phyloP scores from a whole-genome alignment of 2,797 vertebrate species.

The Poecilia velifera region DNA sequence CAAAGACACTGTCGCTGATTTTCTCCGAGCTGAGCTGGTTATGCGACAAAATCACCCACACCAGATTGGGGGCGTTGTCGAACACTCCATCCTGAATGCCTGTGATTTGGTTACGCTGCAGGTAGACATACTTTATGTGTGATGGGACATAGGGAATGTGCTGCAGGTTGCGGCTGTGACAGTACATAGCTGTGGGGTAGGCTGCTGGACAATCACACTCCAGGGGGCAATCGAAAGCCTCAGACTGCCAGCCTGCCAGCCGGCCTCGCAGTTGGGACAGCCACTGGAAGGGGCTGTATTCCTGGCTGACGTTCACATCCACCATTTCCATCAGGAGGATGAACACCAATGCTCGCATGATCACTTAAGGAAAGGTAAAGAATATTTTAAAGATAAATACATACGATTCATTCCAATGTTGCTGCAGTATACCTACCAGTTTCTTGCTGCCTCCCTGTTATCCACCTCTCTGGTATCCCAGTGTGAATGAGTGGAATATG shows the following conservation, averaged over 20 bases:
- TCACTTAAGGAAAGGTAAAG: slow-evolving; percentile 40
- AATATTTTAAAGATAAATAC: neutral
- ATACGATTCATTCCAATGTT: neutral
- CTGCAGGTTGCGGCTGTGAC: slow-evolving; percentile 89
- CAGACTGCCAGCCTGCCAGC: slow-evolving; percentile 60
- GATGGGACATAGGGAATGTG: slow-evolving; percentile 90
- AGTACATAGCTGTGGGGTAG: slow-evolving; percentile 94
- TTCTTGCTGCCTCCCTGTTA: slow-evolving; percentile 36
- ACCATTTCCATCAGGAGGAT: slow-evolving; percentile 64
- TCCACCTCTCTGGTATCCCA: slow-evolving; percentile 23
- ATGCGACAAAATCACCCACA: slow-evolving; percentile 91
- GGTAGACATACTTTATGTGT: slow-evolving; percentile 93
- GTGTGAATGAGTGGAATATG: slow-evolving; percentile 50
- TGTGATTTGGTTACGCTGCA: slow-evolving; percentile 91
- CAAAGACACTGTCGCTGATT: slow-evolving; percentile 88
- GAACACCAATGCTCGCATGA: slow-evolving; percentile 64
- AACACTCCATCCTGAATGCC: slow-evolving; percentile 90
- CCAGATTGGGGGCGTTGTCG: slow-evolving; percentile 90
- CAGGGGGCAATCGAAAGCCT: slow-evolving; percentile 85
- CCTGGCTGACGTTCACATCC: slow-evolving; percentile 59
- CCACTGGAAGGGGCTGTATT: slow-evolving; percentile 68
- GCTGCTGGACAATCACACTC: slow-evolving; percentile 90
- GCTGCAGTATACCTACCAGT: slow-evolving; percentile 47
- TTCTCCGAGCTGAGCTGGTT: slow-evolving; percentile 90
- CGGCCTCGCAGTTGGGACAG: slow-evolving; percentile 70